phyloP scores from a whole-genome alignment of 2,797 vertebrate genomes.

The Eupleurogrammus muticus region DNA sequence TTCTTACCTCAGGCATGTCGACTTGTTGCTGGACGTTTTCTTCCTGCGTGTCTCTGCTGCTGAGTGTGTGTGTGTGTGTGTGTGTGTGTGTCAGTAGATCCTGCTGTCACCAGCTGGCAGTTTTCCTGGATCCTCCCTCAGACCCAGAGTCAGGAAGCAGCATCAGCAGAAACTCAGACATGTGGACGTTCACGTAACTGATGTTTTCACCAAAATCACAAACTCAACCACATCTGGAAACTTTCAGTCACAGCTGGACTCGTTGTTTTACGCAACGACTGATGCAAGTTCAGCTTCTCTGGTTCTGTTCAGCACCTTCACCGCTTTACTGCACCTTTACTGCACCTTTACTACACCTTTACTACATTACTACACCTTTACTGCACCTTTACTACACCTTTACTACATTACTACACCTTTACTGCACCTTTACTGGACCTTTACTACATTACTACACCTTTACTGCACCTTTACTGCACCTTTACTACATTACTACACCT shows the following conservation, averaged over 20 bases:
- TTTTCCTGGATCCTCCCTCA: conserved; percentile 79
- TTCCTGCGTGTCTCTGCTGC: conserved; percentile 62
- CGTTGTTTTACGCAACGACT: conserved; percentile 63
- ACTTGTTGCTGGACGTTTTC: conserved; percentile 38
- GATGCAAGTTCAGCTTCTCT: conserved; percentile 64
- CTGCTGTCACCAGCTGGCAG: conserved; percentile 79
- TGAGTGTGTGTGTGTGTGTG: conserved; percentile 46
- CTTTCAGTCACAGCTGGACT: conserved; percentile 64
- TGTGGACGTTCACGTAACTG: no score
- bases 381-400: no score
- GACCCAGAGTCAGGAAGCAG: conserved; percentile 21
- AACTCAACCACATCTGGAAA: conserved; percentile 80
- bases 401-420: no score
- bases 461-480: no score
- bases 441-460: no score
- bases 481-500: no score
- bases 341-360: no score
- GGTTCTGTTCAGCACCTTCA: conserved; percentile 34
- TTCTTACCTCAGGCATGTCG: conserved; percentile 81
- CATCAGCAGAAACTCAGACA: no score
- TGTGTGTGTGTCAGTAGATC: conserved; percentile 61
- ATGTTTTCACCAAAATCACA: conserved; percentile 1
- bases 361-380: no score
- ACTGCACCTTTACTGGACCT: no score
- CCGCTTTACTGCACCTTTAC: no score